Conservation (phyloP, 2,113 vertebrate species). For the Sorex araneus region DNA sequence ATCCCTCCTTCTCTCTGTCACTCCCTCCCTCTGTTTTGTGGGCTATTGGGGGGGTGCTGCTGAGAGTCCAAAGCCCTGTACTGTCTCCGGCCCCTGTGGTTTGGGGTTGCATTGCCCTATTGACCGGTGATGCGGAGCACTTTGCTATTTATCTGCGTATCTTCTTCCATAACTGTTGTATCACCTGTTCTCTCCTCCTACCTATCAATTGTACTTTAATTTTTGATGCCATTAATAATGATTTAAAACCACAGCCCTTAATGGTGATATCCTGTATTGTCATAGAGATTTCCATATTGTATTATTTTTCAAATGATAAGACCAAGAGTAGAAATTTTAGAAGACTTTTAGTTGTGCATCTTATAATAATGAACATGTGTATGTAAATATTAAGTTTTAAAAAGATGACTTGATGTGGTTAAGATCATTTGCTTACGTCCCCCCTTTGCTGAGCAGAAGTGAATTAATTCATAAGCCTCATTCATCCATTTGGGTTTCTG, state of each 20-base stretch:
- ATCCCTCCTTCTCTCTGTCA: too few relatives aligned
- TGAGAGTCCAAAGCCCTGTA: too few relatives aligned
- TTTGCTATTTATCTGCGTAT: too few relatives aligned
- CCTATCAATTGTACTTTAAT: neutral
- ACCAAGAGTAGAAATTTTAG: neutral
- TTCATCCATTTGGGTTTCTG: neutral
- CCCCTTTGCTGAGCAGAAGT: neutral
- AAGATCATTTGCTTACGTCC: neutral
- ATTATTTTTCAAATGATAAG: neutral
- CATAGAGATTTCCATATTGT: too few relatives aligned
- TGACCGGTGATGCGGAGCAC: too few relatives aligned
- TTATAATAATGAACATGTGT: neutral
- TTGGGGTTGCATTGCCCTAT: too few relatives aligned
- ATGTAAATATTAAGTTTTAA: neutral
- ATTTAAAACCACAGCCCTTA: conserved; percentile 1
- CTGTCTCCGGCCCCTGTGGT: too few relatives aligned
- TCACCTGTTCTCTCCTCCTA: neutral
- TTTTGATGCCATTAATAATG: neutral
- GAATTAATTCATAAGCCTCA: neutral
- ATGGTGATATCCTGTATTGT: neutral
- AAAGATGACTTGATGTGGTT: neutral
- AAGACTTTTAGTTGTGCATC: neutral
- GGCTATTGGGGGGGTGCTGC: too few relatives aligned
- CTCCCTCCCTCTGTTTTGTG: neutral
- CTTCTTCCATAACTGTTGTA: neutral